phyloP scores from a whole-genome alignment of 2,113 vertebrate species.

The Nycticebus coucang region DNA sequence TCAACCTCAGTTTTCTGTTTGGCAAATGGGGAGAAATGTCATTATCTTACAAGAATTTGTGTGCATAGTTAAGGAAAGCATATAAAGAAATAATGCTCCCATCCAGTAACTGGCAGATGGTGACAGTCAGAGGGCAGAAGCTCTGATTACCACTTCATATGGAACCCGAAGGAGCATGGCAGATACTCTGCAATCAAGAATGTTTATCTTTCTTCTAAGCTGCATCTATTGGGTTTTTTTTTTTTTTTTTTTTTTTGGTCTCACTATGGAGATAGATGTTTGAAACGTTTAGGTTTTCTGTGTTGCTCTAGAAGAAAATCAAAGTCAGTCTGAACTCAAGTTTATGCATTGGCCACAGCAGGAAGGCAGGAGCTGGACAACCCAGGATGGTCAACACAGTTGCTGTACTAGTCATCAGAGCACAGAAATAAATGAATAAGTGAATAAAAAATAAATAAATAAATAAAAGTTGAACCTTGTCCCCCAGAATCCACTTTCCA shows the following conservation, averaged over 20 bases:
- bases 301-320: background rate
- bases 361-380: background rate
- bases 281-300: background rate
- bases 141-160: background rate
- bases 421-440: background rate
- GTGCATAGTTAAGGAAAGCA: constrained; percentile 12
- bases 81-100: constrained; percentile 37
- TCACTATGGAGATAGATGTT: background rate
- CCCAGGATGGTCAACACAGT: background rate
- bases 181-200: background rate
- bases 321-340: background rate
- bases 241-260: background rate
- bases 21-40: background rate
- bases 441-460: background rate
- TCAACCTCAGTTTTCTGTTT: background rate
- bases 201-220: background rate
- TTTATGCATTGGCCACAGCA: background rate
- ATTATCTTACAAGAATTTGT: background rate
- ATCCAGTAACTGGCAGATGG: constrained; percentile 28
- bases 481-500: background rate
- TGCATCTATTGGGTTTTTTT: background rate
- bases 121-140: background rate
- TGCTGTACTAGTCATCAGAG: background rate
- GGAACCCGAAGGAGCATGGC: background rate
- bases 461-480: too few relatives aligned